Conservation (phyloP, 2,113 vertebrate genomes). For the Fukomys damarensis region DNA sequence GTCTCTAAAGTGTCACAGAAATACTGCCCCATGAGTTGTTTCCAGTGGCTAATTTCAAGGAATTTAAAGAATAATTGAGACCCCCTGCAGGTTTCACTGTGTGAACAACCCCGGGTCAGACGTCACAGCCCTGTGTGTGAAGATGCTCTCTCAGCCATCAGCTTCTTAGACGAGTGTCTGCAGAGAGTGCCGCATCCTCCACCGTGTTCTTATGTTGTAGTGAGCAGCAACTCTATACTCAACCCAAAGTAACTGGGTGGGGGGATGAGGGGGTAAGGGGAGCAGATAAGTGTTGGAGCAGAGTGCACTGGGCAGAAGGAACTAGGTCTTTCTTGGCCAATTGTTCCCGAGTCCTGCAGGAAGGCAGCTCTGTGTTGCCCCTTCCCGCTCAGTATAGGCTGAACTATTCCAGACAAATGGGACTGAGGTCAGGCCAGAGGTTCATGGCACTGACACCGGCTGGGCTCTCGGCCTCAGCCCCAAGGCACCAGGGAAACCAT, state of each 20-base stretch:
- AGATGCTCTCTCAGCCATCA: neutral
- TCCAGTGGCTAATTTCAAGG: neutral
- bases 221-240: neutral
- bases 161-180: neutral
- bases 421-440: neutral
- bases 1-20: neutral
- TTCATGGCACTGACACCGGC: neutral
- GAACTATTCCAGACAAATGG: neutral
- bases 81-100: neutral
- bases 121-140: fast-evolving
- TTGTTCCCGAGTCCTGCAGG: neutral
- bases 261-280: neutral
- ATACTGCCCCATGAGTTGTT: neutral
- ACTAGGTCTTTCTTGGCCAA: neutral
- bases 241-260: neutral
- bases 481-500: too few species aligned
- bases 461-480: neutral
- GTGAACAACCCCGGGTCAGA: neutral
- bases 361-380: neutral
- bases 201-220: fast-evolving
- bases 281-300: neutral
- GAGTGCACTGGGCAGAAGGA: neutral
- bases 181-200: too few species aligned
- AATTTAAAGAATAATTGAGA: neutral
- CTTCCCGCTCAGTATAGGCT: neutral